Conservation (phyloP, 2,888 invertebrate genomes). For the Polydrusus tereticollis region DNA sequence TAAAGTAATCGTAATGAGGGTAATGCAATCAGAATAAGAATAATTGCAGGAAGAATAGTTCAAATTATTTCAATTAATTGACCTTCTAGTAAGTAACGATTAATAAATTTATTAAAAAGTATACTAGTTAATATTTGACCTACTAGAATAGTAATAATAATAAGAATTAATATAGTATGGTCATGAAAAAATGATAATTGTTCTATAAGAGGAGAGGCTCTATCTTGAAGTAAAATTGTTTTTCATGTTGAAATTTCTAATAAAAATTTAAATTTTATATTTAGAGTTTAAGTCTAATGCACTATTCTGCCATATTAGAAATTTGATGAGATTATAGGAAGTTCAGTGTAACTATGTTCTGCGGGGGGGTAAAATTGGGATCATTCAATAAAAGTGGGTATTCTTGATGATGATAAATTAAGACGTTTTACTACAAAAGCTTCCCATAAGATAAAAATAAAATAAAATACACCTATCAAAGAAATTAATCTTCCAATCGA, state of each 20-base stretch:
- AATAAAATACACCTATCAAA: slow-evolving; percentile 64
- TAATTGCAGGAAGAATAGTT: slow-evolving; percentile 74
- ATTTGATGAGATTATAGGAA: slow-evolving; percentile 70
- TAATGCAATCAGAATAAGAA: slow-evolving; percentile 72
- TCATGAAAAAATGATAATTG: slow-evolving; percentile 77
- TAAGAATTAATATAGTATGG: slow-evolving; percentile 73
- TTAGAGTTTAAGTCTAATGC: slow-evolving; percentile 78
- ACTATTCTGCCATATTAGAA: slow-evolving; percentile 76
- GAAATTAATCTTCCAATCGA: slow-evolving; percentile 78
- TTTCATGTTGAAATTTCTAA: slow-evolving; percentile 75
- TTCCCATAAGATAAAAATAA: background rate
- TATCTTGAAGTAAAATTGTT: slow-evolving; percentile 73
- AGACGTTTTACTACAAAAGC: background rate
- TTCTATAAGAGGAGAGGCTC: slow-evolving; percentile 75
- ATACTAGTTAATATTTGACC: slow-evolving; percentile 71
- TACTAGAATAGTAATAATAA: slow-evolving; percentile 74
- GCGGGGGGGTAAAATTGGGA: slow-evolving; percentile 72
- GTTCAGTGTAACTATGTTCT: slow-evolving; percentile 74
- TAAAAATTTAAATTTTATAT: slow-evolving; percentile 75
- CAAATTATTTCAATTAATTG: slow-evolving; percentile 77
- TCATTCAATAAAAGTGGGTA: slow-evolving; percentile 76
- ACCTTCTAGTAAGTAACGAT: slow-evolving; percentile 72
- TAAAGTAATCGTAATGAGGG: slow-evolving; percentile 74
- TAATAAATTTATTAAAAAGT: slow-evolving; percentile 72
- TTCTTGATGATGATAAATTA: slow-evolving; percentile 71